A percentile compares a stretch with the other conserved stretches of the same genome.
These are phyloP conservation scores for Syrista parreyssii DNA, from an alignment of 2,888 invertebrate genomes.

Conservation along the genomic window DNA sequence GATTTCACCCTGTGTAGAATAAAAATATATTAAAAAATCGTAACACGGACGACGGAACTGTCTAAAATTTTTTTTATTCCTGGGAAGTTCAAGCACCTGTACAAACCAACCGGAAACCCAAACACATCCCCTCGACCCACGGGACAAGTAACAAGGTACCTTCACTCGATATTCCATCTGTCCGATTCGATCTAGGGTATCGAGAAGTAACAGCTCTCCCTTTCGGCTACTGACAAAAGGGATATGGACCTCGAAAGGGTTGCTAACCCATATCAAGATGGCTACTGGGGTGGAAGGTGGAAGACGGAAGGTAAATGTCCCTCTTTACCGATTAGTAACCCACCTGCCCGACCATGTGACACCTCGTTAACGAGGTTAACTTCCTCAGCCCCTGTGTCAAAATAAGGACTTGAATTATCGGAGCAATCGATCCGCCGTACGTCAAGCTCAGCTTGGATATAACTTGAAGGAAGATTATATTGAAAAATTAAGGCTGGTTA, in stretches of 20 bases:
- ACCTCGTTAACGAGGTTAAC: conserved; percentile 8
- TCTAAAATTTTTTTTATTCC: background rate
- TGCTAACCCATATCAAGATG: background rate
- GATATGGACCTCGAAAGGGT: background rate
- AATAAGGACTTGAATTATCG: background rate
- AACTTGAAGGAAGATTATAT: background rate
- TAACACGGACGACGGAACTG: background rate
- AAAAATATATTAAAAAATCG: background rate
- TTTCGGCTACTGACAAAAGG: background rate
- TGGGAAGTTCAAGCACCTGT: background rate
- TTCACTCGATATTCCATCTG: too few species aligned
- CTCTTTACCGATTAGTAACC: conserved; percentile 1
- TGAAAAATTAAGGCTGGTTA: background rate
- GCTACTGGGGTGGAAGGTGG: background rate
- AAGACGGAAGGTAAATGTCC: background rate
- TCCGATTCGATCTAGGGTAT: background rate
- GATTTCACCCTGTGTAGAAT: background rate
- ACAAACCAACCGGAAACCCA: background rate
- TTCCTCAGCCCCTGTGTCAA: background rate
- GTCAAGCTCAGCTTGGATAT: background rate
- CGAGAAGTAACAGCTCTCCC: background rate
- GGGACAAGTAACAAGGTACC: background rate
- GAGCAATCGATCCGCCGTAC: background rate
- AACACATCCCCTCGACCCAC: background rate
- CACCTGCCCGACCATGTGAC: conserved; percentile 10